Evolutionary conservation across 1,140 invertebrate species (phyloP), one percentile per base, ranked within the genome.

Genomic region (Drosophila teissieri): DNA sequence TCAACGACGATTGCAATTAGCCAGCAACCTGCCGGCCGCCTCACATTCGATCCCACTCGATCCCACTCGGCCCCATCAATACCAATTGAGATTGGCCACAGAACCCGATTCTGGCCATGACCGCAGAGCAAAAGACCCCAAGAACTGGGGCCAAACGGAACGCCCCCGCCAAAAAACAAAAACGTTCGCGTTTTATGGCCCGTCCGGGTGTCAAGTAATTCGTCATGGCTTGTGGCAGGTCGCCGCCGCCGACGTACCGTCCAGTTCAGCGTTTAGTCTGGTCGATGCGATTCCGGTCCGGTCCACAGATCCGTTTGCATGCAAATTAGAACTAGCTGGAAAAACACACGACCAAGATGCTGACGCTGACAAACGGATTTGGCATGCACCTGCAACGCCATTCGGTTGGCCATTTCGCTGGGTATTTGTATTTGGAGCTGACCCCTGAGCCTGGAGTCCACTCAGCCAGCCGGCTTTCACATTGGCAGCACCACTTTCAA

Each of bases 271-370:
- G 52, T 60, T 39, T 61, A 46, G 56, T 48, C 5, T 10, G 7
- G 45, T 22, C 22, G 17, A 27, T 3, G 6, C 12, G 5, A 14
- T 19, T 61, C 31, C 40, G 22, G 73, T 83, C 81, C 83, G 82
- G 82, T 51, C 79, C 67, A 24, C 61, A 86, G 83, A 88, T 86
- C 83, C 83, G 83, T 79, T 86, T 86, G 83, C 83, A 86, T 86
- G 83, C 83, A 86, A 86, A 86, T 86, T 73, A 86, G 83, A 86
- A 86, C 83, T 88, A 76, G 79, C 46, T 86, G 75, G 79, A 54
- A 88, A 79, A 83, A 83, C 82, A 85, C 78, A 82, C 69, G 64
- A 72, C 19, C 48, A 40, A 55, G 49, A 48, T 39, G 67, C 42
- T 46, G 46, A 45, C 42, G 45, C 67, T 78, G 75, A 76, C 82